phyloP scores from a whole-genome alignment of 2,888 invertebrate species.

The Cheiracanthium punctorium region DNA sequence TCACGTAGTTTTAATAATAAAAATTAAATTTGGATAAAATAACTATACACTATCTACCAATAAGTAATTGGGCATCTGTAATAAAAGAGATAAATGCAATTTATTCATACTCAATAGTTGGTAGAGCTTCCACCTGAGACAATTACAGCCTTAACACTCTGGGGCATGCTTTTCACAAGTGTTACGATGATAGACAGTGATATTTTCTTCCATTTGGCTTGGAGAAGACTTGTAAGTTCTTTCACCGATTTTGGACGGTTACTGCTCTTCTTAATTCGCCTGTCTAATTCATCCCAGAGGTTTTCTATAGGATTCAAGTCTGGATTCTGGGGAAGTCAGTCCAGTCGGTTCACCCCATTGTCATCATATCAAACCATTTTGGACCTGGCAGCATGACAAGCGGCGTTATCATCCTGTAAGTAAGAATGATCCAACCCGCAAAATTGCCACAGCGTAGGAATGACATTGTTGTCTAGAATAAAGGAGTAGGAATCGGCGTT shows the following conservation, averaged over 20 bases:
- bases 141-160: conserved; percentile 2
- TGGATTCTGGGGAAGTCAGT: background rate
- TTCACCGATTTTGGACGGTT: conserved; percentile 32
- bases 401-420: background rate
- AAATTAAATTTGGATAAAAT: too few relatives aligned
- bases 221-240: conserved; percentile 24
- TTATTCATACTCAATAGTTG: too few relatives aligned
- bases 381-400: background rate
- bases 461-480: too few relatives aligned
- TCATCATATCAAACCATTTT: background rate
- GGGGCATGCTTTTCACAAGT: background rate
- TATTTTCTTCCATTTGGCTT: conserved; percentile 23
- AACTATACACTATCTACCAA: too few relatives aligned
- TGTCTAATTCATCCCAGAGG: background rate
- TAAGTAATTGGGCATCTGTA: too few relatives aligned
- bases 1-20: too few relatives aligned
- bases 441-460: too few relatives aligned
- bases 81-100: too few relatives aligned
- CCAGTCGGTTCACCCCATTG: background rate
- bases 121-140: too few relatives aligned
- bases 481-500: too few relatives aligned
- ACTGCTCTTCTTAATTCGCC: background rate
- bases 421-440: too few relatives aligned
- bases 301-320: conserved; percentile 13
- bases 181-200: background rate